Base-by-base conservation (phyloP, 92 coral and sea anemone genomes). In the Epizoanthus illoricatus region DNA sequence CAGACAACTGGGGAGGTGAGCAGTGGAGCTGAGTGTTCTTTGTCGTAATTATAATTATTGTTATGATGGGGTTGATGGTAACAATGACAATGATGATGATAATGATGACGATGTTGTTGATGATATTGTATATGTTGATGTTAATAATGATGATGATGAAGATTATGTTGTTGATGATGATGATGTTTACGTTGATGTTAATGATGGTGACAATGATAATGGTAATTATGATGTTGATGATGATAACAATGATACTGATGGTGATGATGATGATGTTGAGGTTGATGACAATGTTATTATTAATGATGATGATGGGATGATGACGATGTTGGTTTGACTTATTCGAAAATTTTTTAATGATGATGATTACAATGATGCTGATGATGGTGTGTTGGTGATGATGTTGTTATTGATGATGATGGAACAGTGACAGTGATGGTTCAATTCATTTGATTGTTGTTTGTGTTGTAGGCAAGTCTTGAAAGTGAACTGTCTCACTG, bases 401-500 rank as follows among this genome's bases (percentile, higher is more conserved):
- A 8, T 8, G 69, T 1, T 64, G n/a, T 1, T 6, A 3, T 8
- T 49, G 56, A 49, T 49, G 56, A 49, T 49, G 15, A 49, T 49
- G 56, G n/a, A 13, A 8, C 9, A 15, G 9, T 49, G 15, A 1
- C 33, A 28, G 9, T 49, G 1, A 49, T 19, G 11, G 19, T 39
- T 62, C 62, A 2, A 15, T 58, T 12, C 2, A n/a, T 28, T 12
- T 16, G 13, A 15, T 7, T 8, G 43, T 24, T 45, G 40, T 10
- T 88, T 65, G 19, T 23, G 47, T 86, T 80, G 28, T 79, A 95
- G 98, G 98, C 99, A 71, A 96, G 99, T 80, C 87, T 96, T 67
- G 98, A 96, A 78, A 96, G 94, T 63, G 99, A 93, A 57, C 88
- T 96, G 80, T 76, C 88, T 33, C 95, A 90, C 54, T 86, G 90